phyloP scores from a whole-genome alignment of 1,140 invertebrate species.

The Thalassaphorura encarpata region DNA sequence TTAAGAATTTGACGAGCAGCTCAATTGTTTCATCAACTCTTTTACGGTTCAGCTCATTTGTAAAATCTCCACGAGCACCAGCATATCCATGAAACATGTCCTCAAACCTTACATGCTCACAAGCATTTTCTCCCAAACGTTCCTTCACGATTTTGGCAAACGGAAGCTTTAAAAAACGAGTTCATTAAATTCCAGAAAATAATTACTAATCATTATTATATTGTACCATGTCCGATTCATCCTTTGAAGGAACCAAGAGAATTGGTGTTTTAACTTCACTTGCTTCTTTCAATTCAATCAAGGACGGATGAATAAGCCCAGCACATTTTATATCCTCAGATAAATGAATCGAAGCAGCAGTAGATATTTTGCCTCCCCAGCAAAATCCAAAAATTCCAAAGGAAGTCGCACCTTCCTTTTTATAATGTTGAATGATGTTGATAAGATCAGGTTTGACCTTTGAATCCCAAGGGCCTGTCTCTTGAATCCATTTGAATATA shows the following conservation, averaged over 20 bases:
- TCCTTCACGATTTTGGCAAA: slow-evolving; percentile 15
- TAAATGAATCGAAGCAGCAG: not conserved
- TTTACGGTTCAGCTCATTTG: slow-evolving; percentile 5
- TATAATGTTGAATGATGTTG: slow-evolving; percentile 4
- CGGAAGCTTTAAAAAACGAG: slow-evolving; percentile 17
- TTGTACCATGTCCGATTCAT: slow-evolving; percentile 27
- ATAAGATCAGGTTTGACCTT: not conserved
- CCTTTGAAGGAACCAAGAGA: slow-evolving; percentile 15
- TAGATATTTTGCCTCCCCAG: slow-evolving; percentile 25
- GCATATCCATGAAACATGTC: slow-evolving; percentile 27
- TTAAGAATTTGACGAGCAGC: slow-evolving; percentile 8
- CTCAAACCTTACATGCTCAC: slow-evolving; percentile 20
- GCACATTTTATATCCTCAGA: slow-evolving; percentile 2
- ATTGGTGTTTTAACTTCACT: slow-evolving; percentile 18
- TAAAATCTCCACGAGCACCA: slow-evolving; percentile 24
- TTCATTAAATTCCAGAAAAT: too few species aligned
- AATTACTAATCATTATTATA: too few species aligned
- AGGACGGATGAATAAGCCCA: slow-evolving; percentile 18
- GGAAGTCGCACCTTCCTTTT: slow-evolving; percentile 4
- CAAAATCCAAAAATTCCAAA: slow-evolving; percentile 29
- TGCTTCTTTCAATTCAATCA: slow-evolving; percentile 5
- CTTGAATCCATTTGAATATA: too few species aligned
- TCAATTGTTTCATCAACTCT: slow-evolving; percentile 25
- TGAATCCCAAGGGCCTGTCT: slow-evolving; percentile 5
- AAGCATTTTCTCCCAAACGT: slow-evolving; percentile 14